These are phyloP conservation scores for Manis crassicaudata DNA, from an alignment of 2,797 vertebrate species.

Conservation along the genomic window DNA sequence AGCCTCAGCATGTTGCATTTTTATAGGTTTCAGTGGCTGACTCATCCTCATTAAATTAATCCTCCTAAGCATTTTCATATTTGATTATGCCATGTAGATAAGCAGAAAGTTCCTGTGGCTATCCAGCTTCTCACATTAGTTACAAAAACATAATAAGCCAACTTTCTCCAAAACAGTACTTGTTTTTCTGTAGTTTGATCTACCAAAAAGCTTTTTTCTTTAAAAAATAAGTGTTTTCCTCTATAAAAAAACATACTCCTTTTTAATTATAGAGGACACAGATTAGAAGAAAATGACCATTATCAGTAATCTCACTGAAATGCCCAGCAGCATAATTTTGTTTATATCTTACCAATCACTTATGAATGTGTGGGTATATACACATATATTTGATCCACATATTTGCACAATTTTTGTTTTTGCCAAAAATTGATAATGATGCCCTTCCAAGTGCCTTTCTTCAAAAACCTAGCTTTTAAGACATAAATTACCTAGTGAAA, in stretches of 20 bases:
- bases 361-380: background rate
- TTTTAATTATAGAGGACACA: background rate
- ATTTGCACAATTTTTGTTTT: background rate
- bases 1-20: conserved; percentile 39
- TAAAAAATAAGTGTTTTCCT: background rate
- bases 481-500: background rate
- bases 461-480: background rate
- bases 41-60: conserved; percentile 58
- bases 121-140: background rate
- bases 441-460: background rate
- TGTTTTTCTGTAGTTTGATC: background rate
- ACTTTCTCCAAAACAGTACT: background rate
- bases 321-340: background rate
- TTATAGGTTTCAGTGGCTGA: conserved; percentile 35
- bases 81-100: conserved; percentile 11
- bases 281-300: background rate
- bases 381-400: background rate
- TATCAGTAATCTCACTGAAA: background rate
- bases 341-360: background rate
- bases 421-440: background rate
- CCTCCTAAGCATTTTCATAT: conserved; percentile 54
- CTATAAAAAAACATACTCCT: background rate
- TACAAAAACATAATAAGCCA: background rate
- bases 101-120: background rate
- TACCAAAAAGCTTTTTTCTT: background rate